phyloP scores from a whole-genome alignment of 2,797 vertebrate species.

The Apogon hyalosoma region DNA sequence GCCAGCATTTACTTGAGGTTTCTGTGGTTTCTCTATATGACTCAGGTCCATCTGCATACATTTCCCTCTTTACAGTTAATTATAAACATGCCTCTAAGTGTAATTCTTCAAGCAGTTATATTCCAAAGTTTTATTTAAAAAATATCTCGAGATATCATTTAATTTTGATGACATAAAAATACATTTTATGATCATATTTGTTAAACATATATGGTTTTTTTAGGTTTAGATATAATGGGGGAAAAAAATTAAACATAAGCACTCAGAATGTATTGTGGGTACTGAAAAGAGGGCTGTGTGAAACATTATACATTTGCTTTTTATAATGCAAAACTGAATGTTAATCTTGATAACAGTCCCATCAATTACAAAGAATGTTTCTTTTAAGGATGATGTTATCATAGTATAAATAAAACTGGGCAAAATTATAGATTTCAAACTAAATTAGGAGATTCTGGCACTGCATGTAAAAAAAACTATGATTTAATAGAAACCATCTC shows the following conservation, averaged over 20 bases:
- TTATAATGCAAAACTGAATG: conserved; percentile 29
- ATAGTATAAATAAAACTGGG: conserved; percentile 63
- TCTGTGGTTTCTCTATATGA: conserved; percentile 40
- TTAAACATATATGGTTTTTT: conserved; percentile 28
- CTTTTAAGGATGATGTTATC: conserved; percentile 49
- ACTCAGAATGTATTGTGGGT: conserved; percentile 22
- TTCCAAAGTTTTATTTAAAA: conserved; percentile 31
- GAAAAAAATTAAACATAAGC: conserved; percentile 4
- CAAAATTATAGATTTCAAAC: conserved; percentile 63
- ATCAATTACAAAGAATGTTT: conserved; percentile 47
- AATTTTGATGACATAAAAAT: conserved; percentile 31
- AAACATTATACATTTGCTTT: conserved; percentile 50
- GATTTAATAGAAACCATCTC: conserved; percentile 59
- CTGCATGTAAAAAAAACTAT: conserved; percentile 46
- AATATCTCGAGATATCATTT: conserved; percentile 37
- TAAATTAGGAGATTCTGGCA: conserved; percentile 51
- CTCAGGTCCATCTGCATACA: conserved; percentile 37
- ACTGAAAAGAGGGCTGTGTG: conserved; percentile 14
- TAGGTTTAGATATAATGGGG: neutral
- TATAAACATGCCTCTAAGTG: conserved; percentile 41
- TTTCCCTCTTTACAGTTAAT: conserved; percentile 54
- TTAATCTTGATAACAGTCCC: conserved; percentile 60
- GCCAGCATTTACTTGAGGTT: conserved; percentile 54
- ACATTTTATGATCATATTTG: conserved; percentile 28
- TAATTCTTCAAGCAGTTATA: conserved; percentile 32